Evolutionary conservation across 2,797 vertebrate species (phyloP), one percentile per base, ranked within the genome.

Genomic region (Argentina silus): DNA sequence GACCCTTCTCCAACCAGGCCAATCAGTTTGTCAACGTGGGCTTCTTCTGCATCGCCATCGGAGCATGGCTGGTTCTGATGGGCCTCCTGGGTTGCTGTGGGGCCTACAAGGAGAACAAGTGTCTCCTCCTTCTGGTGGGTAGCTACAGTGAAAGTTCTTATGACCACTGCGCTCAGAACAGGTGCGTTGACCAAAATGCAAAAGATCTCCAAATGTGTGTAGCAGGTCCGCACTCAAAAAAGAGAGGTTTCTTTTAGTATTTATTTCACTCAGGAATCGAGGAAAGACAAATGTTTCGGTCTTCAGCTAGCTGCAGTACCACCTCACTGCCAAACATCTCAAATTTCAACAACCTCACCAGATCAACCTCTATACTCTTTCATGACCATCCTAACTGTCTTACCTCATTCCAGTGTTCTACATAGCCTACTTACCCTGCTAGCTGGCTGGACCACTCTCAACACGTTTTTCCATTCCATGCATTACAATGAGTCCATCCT

Each of bases 11-110:
- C 0, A 44, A 80, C 0, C 88, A 85, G 0, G 48, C 85, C 65
- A 12, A 87, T 61, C 92, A 93, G 76, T 92, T 94, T 14, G 87
- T 96, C 83, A 95, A 97, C 6, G 91, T 98, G 76, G 92, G 92
- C 69, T 94, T 95, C 36, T 94, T 97, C 89, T 93, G 95, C 89
- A 95, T 97, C 0, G 91, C 86, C 69, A 83, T 95, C 0, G 97
- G 97, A 0, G 75, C 75, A 1, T 65, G 93, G 64, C 86, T 98
- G 83, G 67, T 95, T 7, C 75, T 95, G 21, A 86, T 98, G 0
- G 96, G 96, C 47, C 88, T 97, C 76, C 87, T 98, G 6, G 96
- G 97, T 42, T 95, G 93, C 83, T 97, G 89, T 0, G 95, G 93
- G 0, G 96, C 95, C 60, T 90, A 94, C 14, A 94, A 90, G 65